phyloP scores from a whole-genome alignment of 2,113 vertebrate species.

The Microcebus lehilahytsara region DNA sequence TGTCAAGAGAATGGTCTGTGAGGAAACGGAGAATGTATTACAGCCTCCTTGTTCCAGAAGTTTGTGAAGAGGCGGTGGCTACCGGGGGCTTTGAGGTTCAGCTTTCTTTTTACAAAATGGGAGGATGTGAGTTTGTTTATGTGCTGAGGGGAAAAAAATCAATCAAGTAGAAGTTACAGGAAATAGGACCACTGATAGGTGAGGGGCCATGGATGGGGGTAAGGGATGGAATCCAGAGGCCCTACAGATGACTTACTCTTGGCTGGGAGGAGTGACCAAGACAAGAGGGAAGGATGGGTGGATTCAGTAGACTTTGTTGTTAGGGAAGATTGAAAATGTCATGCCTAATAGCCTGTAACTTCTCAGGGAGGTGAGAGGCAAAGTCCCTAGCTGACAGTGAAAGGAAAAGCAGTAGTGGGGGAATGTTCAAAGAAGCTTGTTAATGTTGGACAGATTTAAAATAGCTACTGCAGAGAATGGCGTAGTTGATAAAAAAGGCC shows the following conservation, averaged over 20 bases:
- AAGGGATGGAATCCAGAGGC: not conserved
- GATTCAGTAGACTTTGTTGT: not conserved
- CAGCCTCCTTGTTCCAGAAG: not conserved
- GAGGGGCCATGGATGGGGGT: not conserved
- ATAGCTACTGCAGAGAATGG: not conserved
- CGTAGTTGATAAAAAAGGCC: conserved; percentile 3
- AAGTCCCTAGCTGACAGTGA: not conserved
- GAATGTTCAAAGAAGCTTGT: not conserved
- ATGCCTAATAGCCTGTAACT: not conserved
- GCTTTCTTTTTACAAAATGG: conserved; percentile 30
- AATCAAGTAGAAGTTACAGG: not conserved
- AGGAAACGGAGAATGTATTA: not conserved
- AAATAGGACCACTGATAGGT: not conserved
- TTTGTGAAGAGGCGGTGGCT: conserved; percentile 1
- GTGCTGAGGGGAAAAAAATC: not conserved
- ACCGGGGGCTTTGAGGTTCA: not conserved
- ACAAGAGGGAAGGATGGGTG: not conserved
- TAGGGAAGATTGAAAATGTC: not conserved
- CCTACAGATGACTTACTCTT: not conserved
- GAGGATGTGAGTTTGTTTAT: conserved; percentile 24
- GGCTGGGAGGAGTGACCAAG: not conserved
- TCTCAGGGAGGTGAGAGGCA: not conserved
- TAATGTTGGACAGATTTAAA: conserved; percentile 20
- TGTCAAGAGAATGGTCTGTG: not conserved
- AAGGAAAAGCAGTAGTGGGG: not conserved